Evolutionary conservation across 2,797 vertebrate genomes (phyloP).

Genomic region (Tiaroga cobitis): DNA sequence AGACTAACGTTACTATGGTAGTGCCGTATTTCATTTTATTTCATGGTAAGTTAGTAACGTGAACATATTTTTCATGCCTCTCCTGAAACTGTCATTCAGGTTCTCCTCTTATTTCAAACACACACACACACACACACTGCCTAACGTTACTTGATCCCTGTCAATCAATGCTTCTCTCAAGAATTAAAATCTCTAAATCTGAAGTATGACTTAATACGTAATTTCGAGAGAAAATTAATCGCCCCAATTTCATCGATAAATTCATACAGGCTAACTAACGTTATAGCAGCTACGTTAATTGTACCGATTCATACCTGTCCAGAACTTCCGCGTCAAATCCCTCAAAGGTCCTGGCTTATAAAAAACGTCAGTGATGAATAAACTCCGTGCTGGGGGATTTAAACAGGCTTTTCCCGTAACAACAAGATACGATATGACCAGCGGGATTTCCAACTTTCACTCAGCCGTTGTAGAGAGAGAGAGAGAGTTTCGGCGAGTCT

Average conservation of each 20-base stretch:
- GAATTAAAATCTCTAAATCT: neutral
- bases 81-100: neutral
- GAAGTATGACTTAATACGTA: neutral
- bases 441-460: constrained; percentile 27
- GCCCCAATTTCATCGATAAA: neutral
- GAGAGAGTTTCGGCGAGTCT: neutral
- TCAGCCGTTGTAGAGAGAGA: neutral
- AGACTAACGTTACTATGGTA: too few relatives aligned
- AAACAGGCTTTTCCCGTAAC: neutral
- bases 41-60: neutral
- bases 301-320: constrained; percentile 11
- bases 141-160: neutral
- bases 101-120: neutral
- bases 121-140: neutral
- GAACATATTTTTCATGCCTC: neutral
- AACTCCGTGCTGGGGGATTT: neutral
- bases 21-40: neutral
- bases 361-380: neutral
- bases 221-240: neutral
- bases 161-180: neutral
- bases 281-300: too few relatives aligned
- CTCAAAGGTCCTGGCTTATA: neutral
- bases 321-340: constrained; percentile 3
- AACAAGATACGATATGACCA: neutral
- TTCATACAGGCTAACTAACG: too few relatives aligned